Evolutionary conservation across 2,888 invertebrate species (phyloP), one percentile per base, ranked within the genome.

Genomic region (Chalcis sispes): DNA sequence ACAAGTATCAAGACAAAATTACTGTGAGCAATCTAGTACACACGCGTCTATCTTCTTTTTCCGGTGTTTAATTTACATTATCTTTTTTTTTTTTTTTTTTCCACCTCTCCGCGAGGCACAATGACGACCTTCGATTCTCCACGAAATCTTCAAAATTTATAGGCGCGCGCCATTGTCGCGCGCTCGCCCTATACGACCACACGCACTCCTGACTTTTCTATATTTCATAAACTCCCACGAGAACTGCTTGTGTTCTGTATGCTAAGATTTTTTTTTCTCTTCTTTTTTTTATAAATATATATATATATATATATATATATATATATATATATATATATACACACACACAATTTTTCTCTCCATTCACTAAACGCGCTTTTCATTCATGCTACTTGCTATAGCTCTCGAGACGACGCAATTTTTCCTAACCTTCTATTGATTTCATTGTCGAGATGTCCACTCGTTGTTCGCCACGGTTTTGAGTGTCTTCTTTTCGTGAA

Each of bases 151-250:
- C 18, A 23, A 54, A 76, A 76, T 76, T 76, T 76, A 76, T 76
- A 56, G 67, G 18, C 64, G 1, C 29, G 46, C 25, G n/a, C 48
- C 52, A 76, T 76, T 76, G 76, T 77, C 77, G 42, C 50, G 23
- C 59, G 18, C 29, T 1, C n/a, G 8, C 29, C 40, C 48, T 71
- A 76, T 72, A 42, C 72, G 76, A 72, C 76, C 76, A 76, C 72
- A 76, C 76, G 76, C 61, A 71, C 54, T 50, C 29, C 42, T 20
- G 64, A 58, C 27, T 72, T 72, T 64, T n/a, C n/a, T n/a, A n/a
- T n/a, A n/a, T n/a, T 72, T 72, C 67, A 76, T 72, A 72, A 66
- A 75, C 65, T 75, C 75, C 75, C 71, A 71, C 75, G 66, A 75
- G 58, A 42, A 42, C n/a, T n/a, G 25, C 20, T 2, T n/a, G 27